A percentile compares a stretch with the other conserved stretches of the same genome.
Conservation (phyloP, 2,113 vertebrate genomes). For the Lampris incognitus region DNA sequence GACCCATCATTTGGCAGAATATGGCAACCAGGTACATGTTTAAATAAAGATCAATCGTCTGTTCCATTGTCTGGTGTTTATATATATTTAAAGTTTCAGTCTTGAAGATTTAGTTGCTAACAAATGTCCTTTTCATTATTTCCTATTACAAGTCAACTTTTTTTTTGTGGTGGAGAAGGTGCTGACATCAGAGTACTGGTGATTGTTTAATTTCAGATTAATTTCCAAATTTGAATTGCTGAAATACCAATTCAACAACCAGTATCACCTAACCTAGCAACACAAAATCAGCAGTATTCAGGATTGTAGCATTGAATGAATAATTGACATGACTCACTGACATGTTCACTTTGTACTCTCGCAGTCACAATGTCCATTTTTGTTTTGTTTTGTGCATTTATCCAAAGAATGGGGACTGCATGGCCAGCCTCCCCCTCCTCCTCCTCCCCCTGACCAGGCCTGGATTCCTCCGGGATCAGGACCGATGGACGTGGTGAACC, state of each 20-base stretch:
- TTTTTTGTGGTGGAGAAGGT: too few relatives aligned
- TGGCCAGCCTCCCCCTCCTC: slow-evolving; percentile 92
- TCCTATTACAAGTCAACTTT: too few relatives aligned
- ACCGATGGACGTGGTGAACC: slow-evolving; percentile 96
- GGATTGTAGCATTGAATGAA: background rate
- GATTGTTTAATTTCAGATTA: too few relatives aligned
- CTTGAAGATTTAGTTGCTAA: too few relatives aligned
- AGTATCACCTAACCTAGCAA: too few relatives aligned
- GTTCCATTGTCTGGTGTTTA: too few relatives aligned
- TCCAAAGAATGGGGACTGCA: slow-evolving; percentile 95
- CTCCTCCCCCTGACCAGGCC: slow-evolving; percentile 92
- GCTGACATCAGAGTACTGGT: too few relatives aligned
- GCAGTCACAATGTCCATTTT: background rate
- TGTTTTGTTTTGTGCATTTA: slow-evolving; percentile 23
- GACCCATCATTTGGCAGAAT: slow-evolving; percentile 94
- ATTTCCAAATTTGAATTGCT: too few relatives aligned
- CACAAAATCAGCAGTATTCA: too few relatives aligned
- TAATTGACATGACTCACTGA: background rate
- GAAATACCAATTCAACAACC: too few relatives aligned
- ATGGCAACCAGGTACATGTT: slow-evolving; percentile 92
- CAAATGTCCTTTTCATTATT: too few relatives aligned
- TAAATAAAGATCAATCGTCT: background rate
- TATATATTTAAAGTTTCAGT: too few relatives aligned
- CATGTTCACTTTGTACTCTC: background rate
- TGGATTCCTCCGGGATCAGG: slow-evolving; percentile 94